These are phyloP conservation scores for Myodes glareolus DNA, from an alignment of 2,113 vertebrate genomes.

Conservation along the genomic window DNA sequence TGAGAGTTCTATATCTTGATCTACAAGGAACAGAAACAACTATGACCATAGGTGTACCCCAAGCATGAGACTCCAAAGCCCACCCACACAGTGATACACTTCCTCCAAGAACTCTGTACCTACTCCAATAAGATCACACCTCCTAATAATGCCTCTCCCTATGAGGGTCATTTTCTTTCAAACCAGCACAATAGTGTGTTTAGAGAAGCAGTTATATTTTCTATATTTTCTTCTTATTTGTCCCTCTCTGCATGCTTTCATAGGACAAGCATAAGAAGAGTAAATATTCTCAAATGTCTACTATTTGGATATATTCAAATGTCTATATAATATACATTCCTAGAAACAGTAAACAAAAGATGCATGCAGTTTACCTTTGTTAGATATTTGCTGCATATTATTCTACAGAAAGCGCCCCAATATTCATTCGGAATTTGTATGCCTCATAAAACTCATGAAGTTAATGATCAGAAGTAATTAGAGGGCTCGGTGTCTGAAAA, in stretches of 20 bases:
- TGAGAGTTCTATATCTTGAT: too few species aligned
- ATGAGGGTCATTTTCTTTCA: neutral
- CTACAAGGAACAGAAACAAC: neutral
- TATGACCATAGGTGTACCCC: neutral
- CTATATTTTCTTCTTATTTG: neutral
- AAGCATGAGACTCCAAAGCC: too few species aligned
- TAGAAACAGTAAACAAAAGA: neutral
- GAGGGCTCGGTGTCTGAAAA: neutral
- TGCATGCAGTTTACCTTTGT: neutral
- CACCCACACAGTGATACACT: neutral
- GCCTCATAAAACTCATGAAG: neutral
- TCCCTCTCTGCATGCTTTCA: neutral
- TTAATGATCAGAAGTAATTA: neutral
- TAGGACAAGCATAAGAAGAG: neutral
- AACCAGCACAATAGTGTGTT: neutral
- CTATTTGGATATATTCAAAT: neutral
- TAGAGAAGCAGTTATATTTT: neutral
- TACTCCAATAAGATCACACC: neutral
- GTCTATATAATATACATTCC: neutral
- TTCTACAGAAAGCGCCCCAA: neutral
- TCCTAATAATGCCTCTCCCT: neutral
- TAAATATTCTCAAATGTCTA: conserved; percentile 11
- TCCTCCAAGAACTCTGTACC: neutral
- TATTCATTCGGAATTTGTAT: neutral
- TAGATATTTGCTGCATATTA: neutral